Base-by-base conservation (phyloP, 2,113 vertebrate species). In the Terrapene triunguis region DNA sequence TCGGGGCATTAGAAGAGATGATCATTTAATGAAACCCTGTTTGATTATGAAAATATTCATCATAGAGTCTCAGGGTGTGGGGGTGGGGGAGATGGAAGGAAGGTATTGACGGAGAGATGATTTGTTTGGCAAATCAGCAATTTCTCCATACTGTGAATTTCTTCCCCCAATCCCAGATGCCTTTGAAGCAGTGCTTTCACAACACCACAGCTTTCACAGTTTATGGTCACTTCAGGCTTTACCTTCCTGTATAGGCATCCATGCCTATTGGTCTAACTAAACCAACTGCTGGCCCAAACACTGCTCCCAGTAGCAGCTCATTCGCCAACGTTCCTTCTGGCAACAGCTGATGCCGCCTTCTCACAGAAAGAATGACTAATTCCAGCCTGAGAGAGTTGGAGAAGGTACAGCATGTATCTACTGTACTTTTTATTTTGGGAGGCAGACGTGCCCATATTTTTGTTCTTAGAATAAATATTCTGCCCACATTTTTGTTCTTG, bases 381-480 rank as follows among this genome's bases (percentile, higher is more conserved):
- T 94, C 82, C 48, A 88, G 87, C 94, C 89, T 94, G 95, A 95
- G 94, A 96, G 93, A 91, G 87, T 59, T 97, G 94, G 92, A 97
- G 89, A 59, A 3, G 0, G 92, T 96, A 85, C 4, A 3, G 91
- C 94, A 97, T 94, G 65, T 92, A 93, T 94, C 83, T 94, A 82
- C 88, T 91, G 91, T 79, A 72, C 80, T 97, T 82, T 96, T 97
- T 98, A 96, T 97, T 96, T 94, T 96, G 95, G 94, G 95, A 97
- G 81, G 72, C 25, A n/a, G 88, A 98, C 35, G 79, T 95, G 97
- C 92, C 95, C 96, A 96, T 93, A 96, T 95, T 96, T 96, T 97
- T 96, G 94, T 97, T 96, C 96, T 93, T 91, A 96, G 95, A 97
- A 97, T 94, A 97, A 97, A 97, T 91, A 96, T 89, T 90, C 97